These are phyloP conservation scores for Drosophila carrolli DNA, from an alignment of 1,140 invertebrate species.

Conservation along the genomic window DNA sequence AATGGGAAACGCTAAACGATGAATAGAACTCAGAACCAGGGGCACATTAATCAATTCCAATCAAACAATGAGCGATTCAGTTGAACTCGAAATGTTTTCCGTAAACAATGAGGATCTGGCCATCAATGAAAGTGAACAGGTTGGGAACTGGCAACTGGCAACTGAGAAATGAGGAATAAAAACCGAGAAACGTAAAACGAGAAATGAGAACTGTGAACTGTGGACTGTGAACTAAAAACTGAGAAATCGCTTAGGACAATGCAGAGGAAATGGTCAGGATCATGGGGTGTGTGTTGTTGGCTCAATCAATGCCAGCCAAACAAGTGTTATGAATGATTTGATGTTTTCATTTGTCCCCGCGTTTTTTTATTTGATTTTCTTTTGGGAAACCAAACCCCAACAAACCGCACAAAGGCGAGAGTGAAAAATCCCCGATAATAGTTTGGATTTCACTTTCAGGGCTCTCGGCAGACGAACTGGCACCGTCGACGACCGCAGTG, in stretches of 20 bases:
- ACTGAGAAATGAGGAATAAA: conserved; percentile 3
- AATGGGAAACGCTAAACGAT: conserved; percentile 44
- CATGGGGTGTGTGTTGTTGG: conserved; percentile 71
- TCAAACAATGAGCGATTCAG: conserved; percentile 66
- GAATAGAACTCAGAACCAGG: conserved; percentile 28
- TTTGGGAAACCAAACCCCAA: conserved; percentile 54
- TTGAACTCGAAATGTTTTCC: conserved; percentile 71
- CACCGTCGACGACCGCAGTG: conserved; percentile 52
- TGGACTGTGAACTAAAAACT: conserved; percentile 5
- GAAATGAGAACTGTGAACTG: not conserved
- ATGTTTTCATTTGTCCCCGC: conserved; percentile 74
- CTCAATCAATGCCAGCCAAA: conserved; percentile 77
- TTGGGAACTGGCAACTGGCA: conserved; percentile 32
- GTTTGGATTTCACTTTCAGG: conserved; percentile 70
- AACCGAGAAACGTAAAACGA: not conserved
- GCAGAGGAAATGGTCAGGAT: conserved; percentile 73
- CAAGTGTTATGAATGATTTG: conserved; percentile 81
- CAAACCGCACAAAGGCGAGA: conserved; percentile 70
- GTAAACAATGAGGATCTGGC: conserved; percentile 58
- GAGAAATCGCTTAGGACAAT: conserved; percentile 53
- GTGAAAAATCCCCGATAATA: conserved; percentile 67
- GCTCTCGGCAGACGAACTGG: conserved; percentile 52
- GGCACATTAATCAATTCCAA: conserved; percentile 74
- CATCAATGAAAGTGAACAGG: conserved; percentile 76
- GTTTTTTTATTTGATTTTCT: conserved; percentile 14